Evolutionary conservation across 2,888 invertebrate species (phyloP), one percentile per base, ranked within the genome.

Genomic region (Spatulosminthurus flaviceps): DNA sequence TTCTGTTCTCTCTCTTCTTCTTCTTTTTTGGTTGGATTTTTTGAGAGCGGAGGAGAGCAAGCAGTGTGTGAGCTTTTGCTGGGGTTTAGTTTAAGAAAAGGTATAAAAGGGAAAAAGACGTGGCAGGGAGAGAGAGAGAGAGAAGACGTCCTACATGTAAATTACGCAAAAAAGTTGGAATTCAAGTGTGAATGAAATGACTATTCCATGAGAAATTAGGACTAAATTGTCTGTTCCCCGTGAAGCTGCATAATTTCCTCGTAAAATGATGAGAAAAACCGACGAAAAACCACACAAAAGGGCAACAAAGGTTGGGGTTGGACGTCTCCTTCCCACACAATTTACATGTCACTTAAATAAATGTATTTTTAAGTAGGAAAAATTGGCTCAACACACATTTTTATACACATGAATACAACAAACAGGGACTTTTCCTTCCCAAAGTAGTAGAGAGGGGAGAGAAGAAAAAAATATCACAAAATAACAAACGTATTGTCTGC

Each of bases 331-430:
- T 80, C 76, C 76, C 81, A 80, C 81, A 79, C 80, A 81, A 81
- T 81, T 81, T 81, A 81, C 80, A 77, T 80, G 81, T 81, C 81
- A 79, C 78, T 78, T 76, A 80, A 81, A 79, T 77, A 80, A 81
- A 81, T 81, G 81, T 75, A 81, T 77, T 81, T 81, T 81, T 79
- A 81, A 79, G 81, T 81, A 78, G 78, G 76, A 79, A 81, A 80
- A 79, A 79, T 77, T 77, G 77, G 77, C 70, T 70, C 70, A 51
- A 34, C 70, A 61, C 51, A 51, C 71, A 78, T 71, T 71, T 72
- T 70, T 78, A n/a, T n/a, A 72, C 72, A 64, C 77, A 60, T 51
- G 19, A 41, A 26, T 51, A 51, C 51, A 51, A 51, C 51, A 51
- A 51, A 51, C 16, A 16, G 51, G 16, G 19, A 51, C 9, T 5